Base-by-base conservation (phyloP, 2,113 vertebrate genomes). In the Fulmarus glacialis region DNA sequence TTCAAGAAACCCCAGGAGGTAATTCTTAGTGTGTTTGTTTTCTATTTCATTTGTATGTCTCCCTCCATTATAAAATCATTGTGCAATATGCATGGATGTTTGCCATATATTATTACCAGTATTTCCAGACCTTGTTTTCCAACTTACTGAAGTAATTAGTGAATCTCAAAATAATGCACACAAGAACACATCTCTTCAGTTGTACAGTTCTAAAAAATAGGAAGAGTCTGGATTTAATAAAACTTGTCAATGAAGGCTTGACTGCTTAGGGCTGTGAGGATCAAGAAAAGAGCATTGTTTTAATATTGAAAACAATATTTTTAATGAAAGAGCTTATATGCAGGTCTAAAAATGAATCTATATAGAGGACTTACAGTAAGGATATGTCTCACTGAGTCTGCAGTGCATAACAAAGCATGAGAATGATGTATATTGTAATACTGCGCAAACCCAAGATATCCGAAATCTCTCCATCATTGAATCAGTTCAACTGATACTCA, bases 1-100 rank as follows among this genome's bases (percentile, higher is more conserved):
- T 95, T 96, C 86, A 94, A 92, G 89, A 96, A 95, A 88, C 95
- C 93, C 96, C 91, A 90, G 78, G 87, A 97, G 92, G 75, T 83
- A 83, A 72, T 86, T 95, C 97, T 96, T 78, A 36, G 75, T 63
- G 62, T 86, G 59, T 91, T 95, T 97, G 92, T 85, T 91, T 96
- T 97, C 96, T 77, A 45, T 60, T 96, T 80, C 58, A 90, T 77
- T 36, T 64, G 52, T 89, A 74, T 60, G 42, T 53, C 72, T 82
- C 78, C 43, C 67, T 60, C 77, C 30, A 80, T 13, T 47, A 74
- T 47, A 52, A 95, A 93, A 85, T 13, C 47, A 32, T 17, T 87
- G 68, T 68, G 24, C 30, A 47, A 42, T 40, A 38, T 26, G 50
- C 71, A 84, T 38, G 81, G 73, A 82, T 36, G 58, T 95, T 95